Percentiles rank a stretch among this genome's conserved stretches.
These are phyloP conservation scores for Chrysemys picta DNA, from an alignment of 2,113 vertebrate species.

Conservation along the genomic window DNA sequence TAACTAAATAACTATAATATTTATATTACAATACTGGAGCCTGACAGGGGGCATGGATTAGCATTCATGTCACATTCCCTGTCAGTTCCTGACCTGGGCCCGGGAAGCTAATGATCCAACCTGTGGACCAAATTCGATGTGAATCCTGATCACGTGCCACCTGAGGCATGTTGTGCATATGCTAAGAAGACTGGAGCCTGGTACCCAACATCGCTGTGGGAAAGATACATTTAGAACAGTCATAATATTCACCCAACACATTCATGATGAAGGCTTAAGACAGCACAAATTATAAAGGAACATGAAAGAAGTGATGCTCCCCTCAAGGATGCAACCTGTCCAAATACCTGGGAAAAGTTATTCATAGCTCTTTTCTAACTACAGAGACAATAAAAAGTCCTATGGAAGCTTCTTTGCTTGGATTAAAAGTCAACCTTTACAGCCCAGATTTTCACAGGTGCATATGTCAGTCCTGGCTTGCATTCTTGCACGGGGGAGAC, in stretches of 20 bases:
- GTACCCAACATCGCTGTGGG: constrained; percentile 60
- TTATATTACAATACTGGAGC: constrained; percentile 19
- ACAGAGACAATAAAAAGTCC: constrained; percentile 43
- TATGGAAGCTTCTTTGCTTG: constrained; percentile 64
- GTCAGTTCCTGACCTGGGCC: no score
- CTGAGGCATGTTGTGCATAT: not conserved
- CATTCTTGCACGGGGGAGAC: not conserved
- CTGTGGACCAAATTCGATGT: no score
- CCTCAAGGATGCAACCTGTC: constrained; percentile 63
- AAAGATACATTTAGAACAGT: constrained; percentile 50
- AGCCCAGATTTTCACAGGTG: constrained; percentile 4
- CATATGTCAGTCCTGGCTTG: constrained; percentile 22
- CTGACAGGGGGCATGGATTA: not conserved
- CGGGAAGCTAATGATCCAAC: no score
- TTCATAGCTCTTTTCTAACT: constrained; percentile 55
- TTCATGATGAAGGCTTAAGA: constrained; percentile 72
- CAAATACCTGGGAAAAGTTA: constrained; percentile 63
- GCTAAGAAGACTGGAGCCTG: constrained; percentile 50
- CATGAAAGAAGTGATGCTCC: constrained; percentile 61
- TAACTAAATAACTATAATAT: constrained; percentile 75
- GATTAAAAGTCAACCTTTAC: constrained; percentile 47
- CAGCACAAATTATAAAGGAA: constrained; percentile 68
- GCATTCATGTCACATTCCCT: no score
- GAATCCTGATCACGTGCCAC: no score
- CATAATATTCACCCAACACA: constrained; percentile 50